Evolutionary conservation across 1,140 invertebrate species (phyloP), one percentile per base, ranked within the genome.

Genomic region (Drosophila aff.): DNA sequence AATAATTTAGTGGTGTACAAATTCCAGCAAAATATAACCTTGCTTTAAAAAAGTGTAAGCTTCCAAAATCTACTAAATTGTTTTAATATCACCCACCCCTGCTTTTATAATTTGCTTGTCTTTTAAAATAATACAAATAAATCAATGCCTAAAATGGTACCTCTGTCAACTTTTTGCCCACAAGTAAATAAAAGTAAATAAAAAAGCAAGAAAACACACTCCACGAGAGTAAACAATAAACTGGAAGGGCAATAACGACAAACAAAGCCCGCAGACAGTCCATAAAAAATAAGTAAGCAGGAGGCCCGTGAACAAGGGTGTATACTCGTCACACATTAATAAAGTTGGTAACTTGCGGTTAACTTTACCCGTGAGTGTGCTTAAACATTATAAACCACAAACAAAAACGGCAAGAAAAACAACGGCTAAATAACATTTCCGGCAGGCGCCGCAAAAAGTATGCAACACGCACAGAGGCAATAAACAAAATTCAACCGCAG

Each of bases 291-390:
- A 65, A 62, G 58, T 21, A 44, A 59, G 41, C 33, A 49, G 13
- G 28, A 43, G 50, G 62, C 46, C 44, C 46, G 63, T 47, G 50
- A 55, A 74, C 28, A 21, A 50, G 43, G 59, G 40, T 50, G 49
- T 60, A 79, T 60, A 79, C 55, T 55, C 53, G 53, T 55, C 53
- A 64, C 53, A 90, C 84, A 89, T 89, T 90, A 89, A 89, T 89
- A 89, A 89, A 89, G 81, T 89, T 89, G 84, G 77, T 87, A 89
- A 90, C 85, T 89, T 89, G 75, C 66, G 83, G 86, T 90, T 90
- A 89, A 89, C 81, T 89, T 89, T 89, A 85, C 85, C 86, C 85
- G 85, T 81, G 85, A 90, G 85, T 90, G 85, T 90, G 81, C 85
- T 89, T 90, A 90, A 85, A 76, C 79, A 89, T 90, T 90, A 82